Evolutionary conservation across 30 jellyfish, hydroid and myxozoan genomes (phyloP).

Genomic region (Pseudorhiza aurosa): DNA sequence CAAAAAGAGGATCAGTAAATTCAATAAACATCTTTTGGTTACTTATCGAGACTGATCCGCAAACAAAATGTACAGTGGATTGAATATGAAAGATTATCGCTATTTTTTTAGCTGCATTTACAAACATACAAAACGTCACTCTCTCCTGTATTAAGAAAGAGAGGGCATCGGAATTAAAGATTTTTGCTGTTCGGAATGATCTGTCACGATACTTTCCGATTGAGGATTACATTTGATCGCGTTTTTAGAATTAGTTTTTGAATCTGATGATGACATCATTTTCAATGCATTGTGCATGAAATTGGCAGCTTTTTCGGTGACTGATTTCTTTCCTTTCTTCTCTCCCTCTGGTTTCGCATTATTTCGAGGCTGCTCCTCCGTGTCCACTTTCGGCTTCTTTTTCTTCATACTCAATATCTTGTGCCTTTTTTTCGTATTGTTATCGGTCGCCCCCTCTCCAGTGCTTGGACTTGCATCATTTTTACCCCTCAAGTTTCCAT

Average conservation of each 20-base stretch:
- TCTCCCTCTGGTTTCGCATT: conserved; percentile 3
- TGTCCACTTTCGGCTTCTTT: conserved; percentile 3
- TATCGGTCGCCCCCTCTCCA: neutral
- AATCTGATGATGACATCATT: conserved; percentile 30
- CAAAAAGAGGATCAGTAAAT: too few relatives aligned
- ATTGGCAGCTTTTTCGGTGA: conserved; percentile 54
- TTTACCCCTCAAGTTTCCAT: too few relatives aligned
- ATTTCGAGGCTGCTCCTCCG: neutral
- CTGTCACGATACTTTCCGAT: conserved; percentile 8
- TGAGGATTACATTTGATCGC: neutral
- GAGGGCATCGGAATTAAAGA: conserved; percentile 52
- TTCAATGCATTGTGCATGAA: conserved; percentile 61
- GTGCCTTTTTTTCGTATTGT: neutral
- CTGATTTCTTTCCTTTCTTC: conserved; percentile 18
- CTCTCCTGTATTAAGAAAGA: conserved; percentile 14
- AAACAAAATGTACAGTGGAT: too few relatives aligned
- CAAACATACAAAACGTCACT: too few relatives aligned
- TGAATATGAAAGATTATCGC: too few relatives aligned
- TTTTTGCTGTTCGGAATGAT: conserved; percentile 12
- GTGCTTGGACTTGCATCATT: neutral
- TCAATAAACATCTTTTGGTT: too few relatives aligned
- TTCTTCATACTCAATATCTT: neutral
- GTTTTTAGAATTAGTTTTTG: conserved; percentile 7
- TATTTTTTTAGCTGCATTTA: too few relatives aligned
- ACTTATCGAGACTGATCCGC: too few relatives aligned